Conservation (phyloP, 92 coral and sea anemone species). For the Epizoanthus scotinus region DNA sequence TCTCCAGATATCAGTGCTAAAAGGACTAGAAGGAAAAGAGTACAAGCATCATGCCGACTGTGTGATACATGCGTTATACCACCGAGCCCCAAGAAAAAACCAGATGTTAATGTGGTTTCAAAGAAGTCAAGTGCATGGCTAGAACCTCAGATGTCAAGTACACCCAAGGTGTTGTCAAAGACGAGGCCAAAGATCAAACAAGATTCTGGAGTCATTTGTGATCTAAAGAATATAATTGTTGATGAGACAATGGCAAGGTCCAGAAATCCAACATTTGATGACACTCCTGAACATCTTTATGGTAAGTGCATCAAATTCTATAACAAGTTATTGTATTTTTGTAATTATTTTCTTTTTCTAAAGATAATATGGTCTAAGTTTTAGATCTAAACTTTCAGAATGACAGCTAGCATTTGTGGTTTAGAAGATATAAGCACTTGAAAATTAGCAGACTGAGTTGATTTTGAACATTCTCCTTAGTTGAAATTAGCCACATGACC, state of each 20-base stretch:
- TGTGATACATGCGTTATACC: neutral
- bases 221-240: neutral
- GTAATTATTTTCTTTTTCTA: too few relatives aligned
- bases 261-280: slow-evolving; percentile 22
- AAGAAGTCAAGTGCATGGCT: neutral
- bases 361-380: too few relatives aligned
- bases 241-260: slow-evolving; percentile 38
- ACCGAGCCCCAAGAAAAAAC: neutral
- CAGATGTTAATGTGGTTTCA: neutral
- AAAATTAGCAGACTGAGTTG: too few relatives aligned
- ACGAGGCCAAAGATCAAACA: neutral
- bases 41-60: neutral
- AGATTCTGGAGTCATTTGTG: neutral
- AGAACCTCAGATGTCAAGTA: neutral
- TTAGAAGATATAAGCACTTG: too few relatives aligned
- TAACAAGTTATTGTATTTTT: too few relatives aligned
- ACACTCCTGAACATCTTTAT: slow-evolving; percentile 38
- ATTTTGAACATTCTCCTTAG: too few relatives aligned
- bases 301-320: slow-evolving; percentile 1
- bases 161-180: neutral
- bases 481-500: too few relatives aligned
- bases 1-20: neutral
- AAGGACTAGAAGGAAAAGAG: neutral
- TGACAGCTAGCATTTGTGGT: too few relatives aligned
- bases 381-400: too few relatives aligned